phyloP scores from a whole-genome alignment of 1,140 invertebrate genomes.

The Hypothenemus hampei region DNA sequence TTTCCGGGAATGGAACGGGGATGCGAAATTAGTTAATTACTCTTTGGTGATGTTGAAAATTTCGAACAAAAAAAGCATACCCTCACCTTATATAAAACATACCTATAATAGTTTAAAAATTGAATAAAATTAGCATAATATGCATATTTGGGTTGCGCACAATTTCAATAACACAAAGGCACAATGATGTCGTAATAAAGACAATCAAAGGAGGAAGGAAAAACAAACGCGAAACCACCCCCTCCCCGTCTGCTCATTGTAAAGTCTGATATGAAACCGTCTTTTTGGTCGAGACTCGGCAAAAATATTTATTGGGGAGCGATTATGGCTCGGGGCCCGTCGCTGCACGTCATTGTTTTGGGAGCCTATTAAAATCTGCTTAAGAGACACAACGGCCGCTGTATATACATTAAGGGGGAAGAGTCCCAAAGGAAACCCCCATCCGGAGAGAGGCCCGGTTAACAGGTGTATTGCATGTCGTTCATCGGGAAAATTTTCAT shows the following conservation, averaged over 20 bases:
- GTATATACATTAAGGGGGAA: constrained; percentile 36
- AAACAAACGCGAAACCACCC: too few relatives aligned
- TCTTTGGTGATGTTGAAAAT: constrained; percentile 29
- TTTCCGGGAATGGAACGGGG: constrained; percentile 28
- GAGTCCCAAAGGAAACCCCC: constrained; percentile 35
- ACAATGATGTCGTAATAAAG: too few relatives aligned
- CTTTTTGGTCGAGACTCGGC: constrained; percentile 11
- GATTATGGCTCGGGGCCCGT: constrained; percentile 36
- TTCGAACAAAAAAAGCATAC: too few relatives aligned
- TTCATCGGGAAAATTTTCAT: constrained; percentile 12
- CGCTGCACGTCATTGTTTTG: constrained; percentile 42
- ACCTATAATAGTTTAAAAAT: too few relatives aligned
- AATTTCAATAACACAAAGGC: too few relatives aligned
- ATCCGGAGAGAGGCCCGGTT: too few relatives aligned
- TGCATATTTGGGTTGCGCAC: too few relatives aligned
- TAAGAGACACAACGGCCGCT: constrained; percentile 34
- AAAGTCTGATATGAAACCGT: too few relatives aligned
- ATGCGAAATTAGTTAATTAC: constrained; percentile 35
- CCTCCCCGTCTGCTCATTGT: too few relatives aligned
- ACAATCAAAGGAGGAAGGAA: too few relatives aligned
- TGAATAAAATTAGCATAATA: too few relatives aligned
- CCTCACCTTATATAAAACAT: too few relatives aligned
- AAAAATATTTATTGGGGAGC: constrained; percentile 42
- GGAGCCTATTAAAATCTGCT: constrained; percentile 45
- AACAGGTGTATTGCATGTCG: constrained; percentile 44